Conservation (phyloP, 2,113 vertebrate species). For the Macaca nemestrina region DNA sequence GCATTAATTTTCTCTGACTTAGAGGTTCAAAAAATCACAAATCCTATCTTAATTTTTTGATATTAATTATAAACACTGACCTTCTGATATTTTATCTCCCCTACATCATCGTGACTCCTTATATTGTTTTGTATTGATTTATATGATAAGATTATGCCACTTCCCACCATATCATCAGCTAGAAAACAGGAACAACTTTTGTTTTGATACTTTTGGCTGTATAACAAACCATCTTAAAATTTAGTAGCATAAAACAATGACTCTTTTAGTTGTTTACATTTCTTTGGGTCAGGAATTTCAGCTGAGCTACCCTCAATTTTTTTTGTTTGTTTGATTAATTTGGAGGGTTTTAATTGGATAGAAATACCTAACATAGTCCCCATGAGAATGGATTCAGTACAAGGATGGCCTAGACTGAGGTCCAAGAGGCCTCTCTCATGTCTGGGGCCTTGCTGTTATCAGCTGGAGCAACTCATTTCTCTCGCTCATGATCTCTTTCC, state of each 20-base stretch:
- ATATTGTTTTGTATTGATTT: neutral
- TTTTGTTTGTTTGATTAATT: neutral
- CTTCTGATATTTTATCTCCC: neutral
- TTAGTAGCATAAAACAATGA: neutral
- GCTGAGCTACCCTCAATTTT: neutral
- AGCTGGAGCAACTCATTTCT: neutral
- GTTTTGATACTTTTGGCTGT: neutral
- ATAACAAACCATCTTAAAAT: neutral
- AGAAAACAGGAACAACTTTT: neutral
- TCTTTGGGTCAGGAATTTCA: neutral
- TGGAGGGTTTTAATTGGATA: neutral
- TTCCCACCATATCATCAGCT: neutral
- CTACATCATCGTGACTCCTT: neutral
- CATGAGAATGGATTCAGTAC: neutral
- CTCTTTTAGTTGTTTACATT: neutral
- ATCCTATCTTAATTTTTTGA: neutral
- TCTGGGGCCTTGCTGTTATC: neutral
- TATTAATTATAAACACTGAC: neutral
- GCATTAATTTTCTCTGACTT: neutral
- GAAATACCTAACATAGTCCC: neutral
- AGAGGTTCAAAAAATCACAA: neutral
- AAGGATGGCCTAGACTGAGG: neutral
- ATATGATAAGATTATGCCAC: neutral
- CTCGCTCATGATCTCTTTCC: neutral
- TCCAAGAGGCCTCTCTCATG: neutral